Base-by-base conservation (phyloP, 2,113 vertebrate genomes). In the Oceanites oceanicus region DNA sequence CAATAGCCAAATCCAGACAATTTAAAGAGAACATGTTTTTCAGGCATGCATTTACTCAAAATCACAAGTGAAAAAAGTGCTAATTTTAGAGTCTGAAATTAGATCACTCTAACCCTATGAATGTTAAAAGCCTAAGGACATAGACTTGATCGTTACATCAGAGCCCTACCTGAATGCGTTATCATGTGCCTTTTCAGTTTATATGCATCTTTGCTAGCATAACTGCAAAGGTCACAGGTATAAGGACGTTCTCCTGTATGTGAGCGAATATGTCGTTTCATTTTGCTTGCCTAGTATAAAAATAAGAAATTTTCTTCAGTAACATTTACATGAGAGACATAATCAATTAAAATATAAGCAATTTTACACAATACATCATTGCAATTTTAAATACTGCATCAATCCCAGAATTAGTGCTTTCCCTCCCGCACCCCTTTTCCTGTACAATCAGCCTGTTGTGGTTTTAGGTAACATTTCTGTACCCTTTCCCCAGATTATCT, bases 141-240 rank as follows among this genome's bases (percentile, higher is more conserved):
- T 1, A 34, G 53, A 30, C 13, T n/a, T 27, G 34, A 49, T n/a
- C 11, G 8, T 9, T 7, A 15, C n/a, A 65, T 20, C 38, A 59
- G 45, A 72, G 55, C 10, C 85, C 50, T 76, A 98, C 98, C 98
- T 67, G 98, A 98, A 77, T 98, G 98, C 2, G 97, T 98, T 30
- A 95, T 34, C 97, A 96, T 92, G 91, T 98, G 98, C 4, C 98
- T 96, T 75, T 98, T 98, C 87, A 98, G 96, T 26, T 98, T 98
- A 53, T 87, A 96, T 8, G 97, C 88, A 72, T 98, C 98, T n/a
- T 77, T 98, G 97, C 97, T 95, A 23, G 98, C 97, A 0, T 98
- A 98, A 81, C 87, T 96, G 76, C 98, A 98, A 20, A 97, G 90
- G 7, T 5, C 10, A 17, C 98, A 98, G 55, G 84, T 84, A 21